Evolutionary conservation across 1,140 invertebrate genomes (phyloP), one percentile per base, ranked within the genome.

Genomic region (Pemphigus obesinymphae): DNA sequence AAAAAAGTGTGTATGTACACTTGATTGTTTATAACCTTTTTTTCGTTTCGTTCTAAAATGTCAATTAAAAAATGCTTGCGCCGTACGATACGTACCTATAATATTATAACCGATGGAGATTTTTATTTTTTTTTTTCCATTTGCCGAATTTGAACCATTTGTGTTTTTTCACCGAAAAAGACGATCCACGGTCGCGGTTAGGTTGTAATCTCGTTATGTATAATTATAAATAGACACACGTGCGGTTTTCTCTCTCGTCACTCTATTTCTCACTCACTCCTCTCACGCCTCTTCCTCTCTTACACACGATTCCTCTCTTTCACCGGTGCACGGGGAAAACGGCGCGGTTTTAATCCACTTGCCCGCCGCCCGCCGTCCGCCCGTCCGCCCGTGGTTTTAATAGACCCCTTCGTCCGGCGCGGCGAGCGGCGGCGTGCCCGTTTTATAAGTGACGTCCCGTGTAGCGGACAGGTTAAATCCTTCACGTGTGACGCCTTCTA

Each of bases 401-500:
- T 53, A 78, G 50, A 78, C 13, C 31, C 48, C 11, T 26, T 26
- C 23, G 13, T 23, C 37, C 70, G 20, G 43, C 70, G 23, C 29
- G n/a, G 31, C 10, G 11, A 20, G 45, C 23, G 72, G 53, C 72
- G 48, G 72, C 15, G 70, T 53, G 72, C 34, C 45, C 26, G 29
- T 78, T 34, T 78, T 78, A 58, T 78, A 78, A 78, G 75, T 78
- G 75, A 78, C 75, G 75, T 78, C 75, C 75, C 75, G 75, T 55
- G 34, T 78, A 55, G 50, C 75, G 75, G 75, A 78, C 75, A 78
- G 75, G 75, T 78, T 78, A 78, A 78, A 78, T 78, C 75, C 75
- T 78, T 78, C 75, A 78, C 75, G 75, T 78, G 75, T 78, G 75
- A 78, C 75, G 75, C 75, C 75, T 78, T 78, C 75, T 58, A 78